phyloP scores from a whole-genome alignment of 2,113 vertebrate genomes.

The Rana temporaria region DNA sequence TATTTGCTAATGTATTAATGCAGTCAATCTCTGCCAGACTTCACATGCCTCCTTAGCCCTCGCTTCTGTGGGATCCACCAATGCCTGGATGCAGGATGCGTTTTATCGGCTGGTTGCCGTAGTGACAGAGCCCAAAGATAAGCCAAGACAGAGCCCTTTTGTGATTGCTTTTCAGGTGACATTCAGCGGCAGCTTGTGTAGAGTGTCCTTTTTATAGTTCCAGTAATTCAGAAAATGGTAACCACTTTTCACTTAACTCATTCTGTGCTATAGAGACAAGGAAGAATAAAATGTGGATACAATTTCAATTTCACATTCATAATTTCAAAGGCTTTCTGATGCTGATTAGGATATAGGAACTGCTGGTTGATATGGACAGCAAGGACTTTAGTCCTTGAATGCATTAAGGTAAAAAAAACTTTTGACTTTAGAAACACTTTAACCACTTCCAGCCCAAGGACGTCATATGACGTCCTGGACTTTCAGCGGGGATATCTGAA shows the following conservation, averaged over 20 bases:
- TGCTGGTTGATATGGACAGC: no score
- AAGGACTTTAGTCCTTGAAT: no score
- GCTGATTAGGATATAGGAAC: no score
- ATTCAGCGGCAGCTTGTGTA: conserved; percentile 88
- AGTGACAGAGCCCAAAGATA: conserved; percentile 93
- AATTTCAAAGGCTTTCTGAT: no score
- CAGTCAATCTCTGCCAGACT: conserved; percentile 92
- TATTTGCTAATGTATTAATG: conserved; percentile 99
- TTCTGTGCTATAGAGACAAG: background rate
- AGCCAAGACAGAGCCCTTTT: conserved; percentile 89
- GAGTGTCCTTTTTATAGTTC: conserved; percentile 89
- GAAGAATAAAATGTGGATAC: no score
- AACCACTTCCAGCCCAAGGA: no score
- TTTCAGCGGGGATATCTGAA: no score
- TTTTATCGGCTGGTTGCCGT: conserved; percentile 96
- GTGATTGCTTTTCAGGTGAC: conserved; percentile 95
- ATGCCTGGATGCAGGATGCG: conserved; percentile 90
- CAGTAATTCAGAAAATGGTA: conserved; percentile 89
- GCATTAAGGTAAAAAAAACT: no score
- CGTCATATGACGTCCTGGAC: no score
- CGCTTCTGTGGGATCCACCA: conserved; percentile 93
- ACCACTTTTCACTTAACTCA: conserved; percentile 80
- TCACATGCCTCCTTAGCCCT: conserved; percentile 86
- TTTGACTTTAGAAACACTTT: no score
- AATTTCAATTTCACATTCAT: no score